Conservation (phyloP, 1,140 invertebrate genomes). For the Aphidius gifuensis region DNA sequence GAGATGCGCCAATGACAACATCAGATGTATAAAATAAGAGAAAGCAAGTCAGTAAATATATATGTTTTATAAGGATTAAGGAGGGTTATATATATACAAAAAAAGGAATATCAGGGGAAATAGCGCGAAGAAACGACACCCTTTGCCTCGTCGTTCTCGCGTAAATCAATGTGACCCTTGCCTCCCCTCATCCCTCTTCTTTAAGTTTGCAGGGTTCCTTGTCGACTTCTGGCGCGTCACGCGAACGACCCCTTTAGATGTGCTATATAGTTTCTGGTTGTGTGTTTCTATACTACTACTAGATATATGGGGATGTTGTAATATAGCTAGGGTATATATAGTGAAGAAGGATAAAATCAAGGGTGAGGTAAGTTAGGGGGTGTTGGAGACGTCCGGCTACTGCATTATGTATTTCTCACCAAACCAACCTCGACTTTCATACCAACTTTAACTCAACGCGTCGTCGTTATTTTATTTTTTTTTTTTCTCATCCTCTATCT, state of each 20-base stretch:
- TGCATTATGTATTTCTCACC: constrained; percentile 56
- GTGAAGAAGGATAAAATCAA: too few relatives aligned
- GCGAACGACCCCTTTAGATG: not conserved
- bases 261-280: too few relatives aligned
- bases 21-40: too few relatives aligned
- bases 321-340: constrained; percentile 14
- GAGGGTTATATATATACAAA: too few relatives aligned
- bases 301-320: constrained; percentile 8
- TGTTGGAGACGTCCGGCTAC: constrained; percentile 55
- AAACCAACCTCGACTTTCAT: constrained; percentile 37
- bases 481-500: constrained; percentile 19
- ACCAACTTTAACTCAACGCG: not conserved
- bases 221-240: constrained; percentile 25
- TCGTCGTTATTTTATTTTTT: constrained; percentile 21
- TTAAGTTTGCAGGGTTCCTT: not conserved
- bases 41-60: not conserved
- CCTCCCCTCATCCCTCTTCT: constrained; percentile 21
- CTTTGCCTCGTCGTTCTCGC: constrained; percentile 39
- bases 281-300: too few relatives aligned
- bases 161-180: constrained; percentile 53
- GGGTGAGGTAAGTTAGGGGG: constrained; percentile 40
- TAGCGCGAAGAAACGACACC: constrained; percentile 38
- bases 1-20: too few relatives aligned
- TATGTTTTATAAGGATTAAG: not conserved
- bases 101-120: constrained; percentile 23